Base-by-base conservation (phyloP, 2,113 vertebrate species). In the Terrapene triunguis region DNA sequence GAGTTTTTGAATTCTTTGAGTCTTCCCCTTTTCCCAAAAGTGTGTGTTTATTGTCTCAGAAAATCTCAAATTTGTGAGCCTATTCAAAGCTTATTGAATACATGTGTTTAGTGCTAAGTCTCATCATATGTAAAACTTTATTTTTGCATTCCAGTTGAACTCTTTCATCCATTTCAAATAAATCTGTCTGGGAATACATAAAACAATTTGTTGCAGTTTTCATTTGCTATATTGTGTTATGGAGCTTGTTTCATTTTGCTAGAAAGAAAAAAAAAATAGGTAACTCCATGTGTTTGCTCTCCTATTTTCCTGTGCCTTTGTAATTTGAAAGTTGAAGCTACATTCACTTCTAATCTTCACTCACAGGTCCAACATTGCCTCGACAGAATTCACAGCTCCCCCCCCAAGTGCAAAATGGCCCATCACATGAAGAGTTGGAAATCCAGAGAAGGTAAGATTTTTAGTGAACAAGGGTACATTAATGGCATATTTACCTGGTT, bases 321-420 rank as follows among this genome's bases (percentile, higher is more conserved):
- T 27, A 4, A 51, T 65, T 14, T 59, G 51, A 74, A 90, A 80
- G 38, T 91, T 78, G 29, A 82, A 4, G 35, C 19, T 44, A 84
- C 83, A 17, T 78, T 97, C 38, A 98, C 91, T 93, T 94, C 5
- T 89, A 88, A 87, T 97, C 17, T 97, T 92, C 82, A 10, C 89
- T 96, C 96, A 35, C 96, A 99, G 99, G 99, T 96, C 99, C 99
- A 96, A 99, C 99, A 82, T 98, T 99, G 98, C 99, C 99, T 98
- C 98, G 99, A 97, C 99, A 99, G 97, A 98, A 98, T 95, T 98
- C 99, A 88, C 98, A 99, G 57, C 97, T 99, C 93, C 98, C 98
- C 47, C 83, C 97, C 95, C 99, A 99, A 98, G 98, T 99, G 95
- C 99, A 99, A 87, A 99, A 99, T 98, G 99, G 99, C 84, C 99